phyloP scores from a whole-genome alignment of 2,797 vertebrate species.

The Falco berigora region DNA sequence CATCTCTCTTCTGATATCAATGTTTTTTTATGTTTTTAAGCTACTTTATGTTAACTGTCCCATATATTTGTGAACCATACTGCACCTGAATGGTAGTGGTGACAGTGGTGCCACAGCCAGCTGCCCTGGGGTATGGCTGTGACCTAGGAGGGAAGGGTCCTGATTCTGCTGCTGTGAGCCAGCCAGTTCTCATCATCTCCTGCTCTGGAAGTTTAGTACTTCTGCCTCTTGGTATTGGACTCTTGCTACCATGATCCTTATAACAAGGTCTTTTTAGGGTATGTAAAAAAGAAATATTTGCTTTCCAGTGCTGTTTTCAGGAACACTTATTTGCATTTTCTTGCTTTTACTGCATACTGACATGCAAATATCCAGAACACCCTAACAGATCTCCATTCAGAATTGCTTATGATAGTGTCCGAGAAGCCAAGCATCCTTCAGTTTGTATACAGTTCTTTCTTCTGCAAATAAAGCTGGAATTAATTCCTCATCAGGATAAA shows the following conservation, averaged over 20 bases:
- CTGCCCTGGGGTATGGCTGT: background rate
- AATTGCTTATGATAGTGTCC: background rate
- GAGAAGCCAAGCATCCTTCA: background rate
- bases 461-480: slow-evolving; percentile 46
- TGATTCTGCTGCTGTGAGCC: background rate
- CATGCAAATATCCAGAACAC: background rate
- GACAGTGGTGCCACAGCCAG: background rate
- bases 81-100: background rate
- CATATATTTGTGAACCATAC: background rate
- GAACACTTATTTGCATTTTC: slow-evolving; percentile 45
- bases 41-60: background rate
- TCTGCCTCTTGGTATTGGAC: background rate
- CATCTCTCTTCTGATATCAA: background rate
- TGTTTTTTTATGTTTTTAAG: too few relatives aligned
- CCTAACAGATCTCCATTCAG: slow-evolving; percentile 31
- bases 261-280: background rate
- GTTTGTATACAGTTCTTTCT: slow-evolving; percentile 18
- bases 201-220: background rate
- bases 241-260: background rate
- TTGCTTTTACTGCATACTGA: slow-evolving; percentile 36
- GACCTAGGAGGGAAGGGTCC: background rate
- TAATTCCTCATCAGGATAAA: slow-evolving; percentile 39
- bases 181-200: background rate
- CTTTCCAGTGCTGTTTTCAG: slow-evolving; percentile 29
- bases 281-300: background rate